These are phyloP conservation scores for Sialia sialis DNA, from an alignment of 2,113 vertebrate genomes.

Conservation along the genomic window DNA sequence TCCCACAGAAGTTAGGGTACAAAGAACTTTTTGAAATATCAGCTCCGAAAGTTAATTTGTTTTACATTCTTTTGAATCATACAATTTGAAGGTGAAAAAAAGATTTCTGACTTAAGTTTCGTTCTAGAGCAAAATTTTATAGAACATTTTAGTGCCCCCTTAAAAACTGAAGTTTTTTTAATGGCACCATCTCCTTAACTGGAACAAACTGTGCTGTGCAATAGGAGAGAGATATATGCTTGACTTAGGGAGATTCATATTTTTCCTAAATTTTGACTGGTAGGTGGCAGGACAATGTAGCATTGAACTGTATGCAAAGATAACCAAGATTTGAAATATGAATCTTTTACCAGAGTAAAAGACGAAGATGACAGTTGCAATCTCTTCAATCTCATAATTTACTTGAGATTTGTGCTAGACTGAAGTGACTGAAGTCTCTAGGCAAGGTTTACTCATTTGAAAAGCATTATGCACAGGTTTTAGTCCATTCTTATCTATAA, in stretches of 20 bases:
- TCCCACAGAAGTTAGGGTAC: neutral
- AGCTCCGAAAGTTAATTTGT: neutral
- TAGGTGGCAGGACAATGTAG: constrained; percentile 54
- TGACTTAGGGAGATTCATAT: constrained; percentile 31
- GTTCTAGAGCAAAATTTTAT: neutral
- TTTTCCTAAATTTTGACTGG: constrained; percentile 63
- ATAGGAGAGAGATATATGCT: constrained; percentile 47
- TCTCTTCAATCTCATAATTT: constrained; percentile 68
- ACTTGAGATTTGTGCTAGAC: constrained; percentile 41
- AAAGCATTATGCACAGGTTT: constrained; percentile 40
- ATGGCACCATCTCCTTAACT: neutral
- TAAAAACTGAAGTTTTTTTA: constrained; percentile 26
- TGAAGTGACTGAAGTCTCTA: constrained; percentile 47
- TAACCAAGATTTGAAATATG: constrained; percentile 53
- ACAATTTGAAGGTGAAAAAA: neutral
- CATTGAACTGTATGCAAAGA: constrained; percentile 47
- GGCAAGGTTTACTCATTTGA: constrained; percentile 24
- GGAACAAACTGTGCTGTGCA: constrained; percentile 9
- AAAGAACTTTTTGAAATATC: neutral
- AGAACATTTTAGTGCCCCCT: neutral
- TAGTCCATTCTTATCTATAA: constrained; percentile 22
- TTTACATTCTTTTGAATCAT: neutral
- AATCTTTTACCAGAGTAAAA: constrained; percentile 44
- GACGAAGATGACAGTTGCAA: constrained; percentile 60
- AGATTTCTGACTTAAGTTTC: neutral